Conservation (phyloP, 2,888 invertebrate species). For the Bhutanitis thaidina region DNA sequence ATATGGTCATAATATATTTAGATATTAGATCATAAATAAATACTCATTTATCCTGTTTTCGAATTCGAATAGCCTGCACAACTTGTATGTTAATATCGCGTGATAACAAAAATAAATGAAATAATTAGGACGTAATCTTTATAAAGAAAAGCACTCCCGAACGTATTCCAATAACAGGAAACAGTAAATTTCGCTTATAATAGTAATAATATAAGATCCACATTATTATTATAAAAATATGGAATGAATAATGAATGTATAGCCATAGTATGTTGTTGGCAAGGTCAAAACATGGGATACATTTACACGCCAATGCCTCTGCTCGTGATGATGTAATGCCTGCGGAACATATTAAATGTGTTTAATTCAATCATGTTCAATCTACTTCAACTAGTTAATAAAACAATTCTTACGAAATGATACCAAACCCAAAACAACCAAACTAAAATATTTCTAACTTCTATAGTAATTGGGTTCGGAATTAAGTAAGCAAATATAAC, state of each 20-base stretch:
- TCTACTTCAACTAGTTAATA: slow-evolving; percentile 25
- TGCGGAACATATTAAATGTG: slow-evolving; percentile 47
- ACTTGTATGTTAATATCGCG: no score
- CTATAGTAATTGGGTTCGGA: not conserved
- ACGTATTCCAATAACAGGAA: no score
- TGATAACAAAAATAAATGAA: no score
- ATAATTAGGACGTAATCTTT: no score
- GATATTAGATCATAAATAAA: no score
- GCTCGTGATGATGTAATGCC: slow-evolving; percentile 51
- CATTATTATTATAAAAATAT: not conserved
- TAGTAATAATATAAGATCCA: no score
- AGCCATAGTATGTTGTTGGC: slow-evolving; percentile 20
- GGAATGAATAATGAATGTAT: not conserved
- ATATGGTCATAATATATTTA: no score
- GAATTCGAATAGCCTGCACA: no score
- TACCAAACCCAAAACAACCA: not conserved
- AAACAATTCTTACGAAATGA: slow-evolving; percentile 17
- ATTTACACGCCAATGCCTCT: slow-evolving; percentile 18
- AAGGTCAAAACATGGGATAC: slow-evolving; percentile 24
- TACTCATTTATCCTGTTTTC: no score
- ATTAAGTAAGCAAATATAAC: not conserved
- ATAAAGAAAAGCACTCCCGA: no score
- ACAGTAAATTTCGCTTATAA: no score
- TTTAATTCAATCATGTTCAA: slow-evolving; percentile 46
- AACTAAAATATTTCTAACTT: not conserved